Conservation (phyloP, 23 tunicate species). For the Halocynthia aurantium region DNA sequence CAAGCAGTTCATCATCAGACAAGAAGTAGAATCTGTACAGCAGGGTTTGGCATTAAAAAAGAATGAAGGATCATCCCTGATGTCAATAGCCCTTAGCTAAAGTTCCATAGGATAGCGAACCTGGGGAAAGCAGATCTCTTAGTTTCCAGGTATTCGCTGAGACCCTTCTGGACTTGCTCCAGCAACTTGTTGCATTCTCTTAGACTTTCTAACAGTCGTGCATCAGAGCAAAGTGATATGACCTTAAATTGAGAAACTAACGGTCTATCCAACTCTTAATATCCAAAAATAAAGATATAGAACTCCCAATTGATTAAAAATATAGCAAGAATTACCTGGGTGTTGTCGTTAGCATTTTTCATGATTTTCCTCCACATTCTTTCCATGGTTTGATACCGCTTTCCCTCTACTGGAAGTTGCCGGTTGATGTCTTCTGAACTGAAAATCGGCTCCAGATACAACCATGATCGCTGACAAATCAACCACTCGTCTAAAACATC, state of each 20-base stretch:
- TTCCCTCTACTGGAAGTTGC: constrained; percentile 97
- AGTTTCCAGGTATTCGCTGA: constrained; percentile 96
- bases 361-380: constrained; percentile 97
- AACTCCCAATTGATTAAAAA: neutral
- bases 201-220: constrained; percentile 77
- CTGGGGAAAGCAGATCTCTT: constrained; percentile 94
- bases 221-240: constrained; percentile 89
- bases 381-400: constrained; percentile 99
- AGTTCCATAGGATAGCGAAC: neutral
- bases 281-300: neutral
- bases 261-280: neutral
- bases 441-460: constrained; percentile 97
- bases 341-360: constrained; percentile 92
- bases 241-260: constrained; percentile 33
- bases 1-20: constrained; percentile 94
- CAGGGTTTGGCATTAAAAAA: neutral
- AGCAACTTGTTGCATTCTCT: constrained; percentile 94
- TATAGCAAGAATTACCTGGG: constrained; percentile 39
- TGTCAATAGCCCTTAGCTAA: neutral
- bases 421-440: constrained; percentile 98
- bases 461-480: constrained; percentile 96
- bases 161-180: constrained; percentile 96
- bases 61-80: no score
- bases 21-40: constrained; percentile 73
- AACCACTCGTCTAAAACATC: constrained; percentile 98